Percentiles rank a stretch among this genome's conserved stretches.
Evolutionary conservation across 2,888 invertebrate species (phyloP).

Genomic region (Drosophila fungiperda): DNA sequence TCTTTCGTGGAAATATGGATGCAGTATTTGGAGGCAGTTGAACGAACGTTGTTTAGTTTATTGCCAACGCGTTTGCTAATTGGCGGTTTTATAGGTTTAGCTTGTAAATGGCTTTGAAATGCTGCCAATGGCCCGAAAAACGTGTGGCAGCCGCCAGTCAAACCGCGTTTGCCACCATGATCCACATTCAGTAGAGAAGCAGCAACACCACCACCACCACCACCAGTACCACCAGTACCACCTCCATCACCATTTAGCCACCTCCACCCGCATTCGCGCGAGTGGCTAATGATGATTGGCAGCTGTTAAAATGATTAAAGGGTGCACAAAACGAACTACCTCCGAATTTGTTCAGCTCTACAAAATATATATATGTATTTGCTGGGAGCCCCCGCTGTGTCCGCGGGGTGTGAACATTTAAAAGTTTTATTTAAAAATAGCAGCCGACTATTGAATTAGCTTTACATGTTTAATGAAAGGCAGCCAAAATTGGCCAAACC

Average conservation of each 20-base stretch:
- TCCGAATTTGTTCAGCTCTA: conserved; percentile 12
- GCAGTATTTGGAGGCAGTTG: conserved; percentile 9
- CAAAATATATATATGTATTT: neutral
- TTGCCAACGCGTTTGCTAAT: conserved; percentile 75
- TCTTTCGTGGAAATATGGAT: conserved; percentile 21
- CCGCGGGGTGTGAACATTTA: conserved; percentile 23
- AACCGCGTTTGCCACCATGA: conserved; percentile 40
- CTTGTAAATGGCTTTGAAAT: conserved; percentile 69
- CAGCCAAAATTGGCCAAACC: conserved; percentile 3
- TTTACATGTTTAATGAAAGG: conserved; percentile 44
- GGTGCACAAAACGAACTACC: conserved; percentile 42
- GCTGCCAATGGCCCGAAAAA: conserved; percentile 46
- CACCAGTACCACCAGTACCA: conserved; percentile 2
- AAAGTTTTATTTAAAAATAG: conserved; percentile 43
- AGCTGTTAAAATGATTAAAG: conserved; percentile 80
- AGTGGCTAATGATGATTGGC: conserved; percentile 77
- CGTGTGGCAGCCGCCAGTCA: conserved; percentile 50
- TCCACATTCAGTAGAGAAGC: conserved; percentile 19
- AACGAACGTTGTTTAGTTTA: conserved; percentile 63
- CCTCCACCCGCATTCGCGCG: conserved; percentile 26
- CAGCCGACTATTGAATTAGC: conserved; percentile 27
- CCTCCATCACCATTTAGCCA: conserved; percentile 9
- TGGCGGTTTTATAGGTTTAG: conserved; percentile 78
- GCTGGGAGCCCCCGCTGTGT: too few relatives aligned
- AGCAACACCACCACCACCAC: conserved; percentile 5